These are phyloP conservation scores for Apamea monoglypha DNA, from an alignment of 2,888 invertebrate genomes.

Conservation along the genomic window DNA sequence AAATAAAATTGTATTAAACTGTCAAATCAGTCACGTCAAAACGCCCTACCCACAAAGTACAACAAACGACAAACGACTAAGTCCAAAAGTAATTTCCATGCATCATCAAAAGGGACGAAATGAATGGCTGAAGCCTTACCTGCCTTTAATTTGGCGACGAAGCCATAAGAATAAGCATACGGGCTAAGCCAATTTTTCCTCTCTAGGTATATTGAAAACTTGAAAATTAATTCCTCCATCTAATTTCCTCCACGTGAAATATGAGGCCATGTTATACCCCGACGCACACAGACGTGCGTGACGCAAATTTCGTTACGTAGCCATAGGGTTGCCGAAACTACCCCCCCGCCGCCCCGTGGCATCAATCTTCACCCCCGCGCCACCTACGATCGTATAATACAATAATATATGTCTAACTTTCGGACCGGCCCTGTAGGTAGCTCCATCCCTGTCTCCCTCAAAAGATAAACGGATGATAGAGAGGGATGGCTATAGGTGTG, in stretches of 20 bases:
- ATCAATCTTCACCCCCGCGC: slow-evolving; percentile 89
- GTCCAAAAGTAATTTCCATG: slow-evolving; percentile 47
- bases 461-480: slow-evolving; percentile 68
- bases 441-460: slow-evolving; percentile 72
- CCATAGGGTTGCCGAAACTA: slow-evolving; percentile 89
- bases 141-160: slow-evolving; percentile 79
- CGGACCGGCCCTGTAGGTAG: slow-evolving; percentile 90
- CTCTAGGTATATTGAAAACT: slow-evolving; percentile 85
- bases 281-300: slow-evolving; percentile 84
- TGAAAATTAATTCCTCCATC: slow-evolving; percentile 88
- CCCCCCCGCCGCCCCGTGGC: slow-evolving; percentile 81
- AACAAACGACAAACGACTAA: background rate
- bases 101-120: slow-evolving; percentile 28
- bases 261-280: slow-evolving; percentile 80
- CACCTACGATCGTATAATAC: slow-evolving; percentile 90
- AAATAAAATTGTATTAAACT: background rate
- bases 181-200: slow-evolving; percentile 81
- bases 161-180: slow-evolving; percentile 75
- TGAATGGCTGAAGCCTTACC: slow-evolving; percentile 75
- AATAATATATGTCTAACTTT: slow-evolving; percentile 91
- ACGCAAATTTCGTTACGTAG: slow-evolving; percentile 88
- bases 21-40: background rate
- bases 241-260: slow-evolving; percentile 88
- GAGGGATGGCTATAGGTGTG: slow-evolving; percentile 76
- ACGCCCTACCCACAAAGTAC: background rate